Evolutionary conservation across 2,113 vertebrate species (phyloP).

Genomic region (Calyptommatus sinebrachiatus): DNA sequence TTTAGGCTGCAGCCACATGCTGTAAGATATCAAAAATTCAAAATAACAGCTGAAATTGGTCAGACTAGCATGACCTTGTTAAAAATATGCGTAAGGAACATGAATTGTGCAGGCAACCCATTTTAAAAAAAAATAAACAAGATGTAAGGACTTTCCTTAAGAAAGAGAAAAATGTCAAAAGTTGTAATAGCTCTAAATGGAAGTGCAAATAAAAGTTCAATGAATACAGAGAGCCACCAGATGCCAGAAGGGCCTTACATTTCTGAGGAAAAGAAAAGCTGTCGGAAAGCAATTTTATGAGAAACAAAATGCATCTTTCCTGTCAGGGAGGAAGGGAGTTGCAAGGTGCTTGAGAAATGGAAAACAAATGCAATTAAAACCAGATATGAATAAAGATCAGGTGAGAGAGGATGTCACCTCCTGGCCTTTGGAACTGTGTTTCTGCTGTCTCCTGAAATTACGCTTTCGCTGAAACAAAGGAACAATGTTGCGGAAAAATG

Average conservation of each 20-base stretch:
- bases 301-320: constrained; percentile 77
- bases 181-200: constrained; percentile 66
- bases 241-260: constrained; percentile 63
- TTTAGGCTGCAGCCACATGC: too few relatives aligned
- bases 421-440: constrained; percentile 74
- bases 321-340: constrained; percentile 79
- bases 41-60: constrained; percentile 38
- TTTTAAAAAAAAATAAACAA: constrained; percentile 29
- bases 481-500: constrained; percentile 75
- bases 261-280: constrained; percentile 72
- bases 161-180: constrained; percentile 63
- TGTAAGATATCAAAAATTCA: constrained; percentile 22
- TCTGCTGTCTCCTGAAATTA: constrained; percentile 74
- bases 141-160: constrained; percentile 63
- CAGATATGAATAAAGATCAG: constrained; percentile 76
- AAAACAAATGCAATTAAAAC: constrained; percentile 72
- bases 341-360: constrained; percentile 75
- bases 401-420: constrained; percentile 78
- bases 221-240: constrained; percentile 58
- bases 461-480: constrained; percentile 77
- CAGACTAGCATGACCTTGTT: constrained; percentile 40
- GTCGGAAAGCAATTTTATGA: constrained; percentile 72
- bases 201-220: constrained; percentile 64
- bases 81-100: constrained; percentile 61
- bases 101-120: constrained; percentile 61